These are phyloP conservation scores for Petrosia ficiformis DNA, from an alignment of 37 sponge, comb jelly and placozoan species.

Conservation along the genomic window DNA sequence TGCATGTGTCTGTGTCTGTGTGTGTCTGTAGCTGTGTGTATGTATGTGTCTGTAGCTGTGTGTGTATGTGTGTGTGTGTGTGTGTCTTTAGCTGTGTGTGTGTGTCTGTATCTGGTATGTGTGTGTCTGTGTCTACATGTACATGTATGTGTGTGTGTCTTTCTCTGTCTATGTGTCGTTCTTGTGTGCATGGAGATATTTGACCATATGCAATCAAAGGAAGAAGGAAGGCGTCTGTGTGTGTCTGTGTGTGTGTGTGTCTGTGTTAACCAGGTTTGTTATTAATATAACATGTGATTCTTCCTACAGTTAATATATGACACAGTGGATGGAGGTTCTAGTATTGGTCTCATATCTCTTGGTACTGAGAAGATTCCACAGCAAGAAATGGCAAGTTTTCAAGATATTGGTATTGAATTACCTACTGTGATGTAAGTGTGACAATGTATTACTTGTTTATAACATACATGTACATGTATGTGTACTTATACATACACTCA, in stretches of 20 bases:
- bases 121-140: too few relatives aligned
- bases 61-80: not conserved
- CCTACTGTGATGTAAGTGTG: slow-evolving; percentile 52
- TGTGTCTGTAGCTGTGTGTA: not conserved
- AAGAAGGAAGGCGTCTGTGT: not conserved
- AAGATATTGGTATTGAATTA: slow-evolving; percentile 44
- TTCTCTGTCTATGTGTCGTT: not conserved
- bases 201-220: not conserved
- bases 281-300: not conserved
- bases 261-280: not conserved
- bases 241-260: not conserved
- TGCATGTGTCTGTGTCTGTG: not conserved
- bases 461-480: too few relatives aligned
- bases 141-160: not conserved
- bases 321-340: slow-evolving; percentile 50
- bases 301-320: slow-evolving; percentile 61
- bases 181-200: not conserved
- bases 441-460: not conserved
- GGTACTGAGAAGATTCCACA: slow-evolving; percentile 49
- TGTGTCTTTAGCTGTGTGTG: not conserved
- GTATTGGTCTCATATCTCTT: slow-evolving; percentile 56
- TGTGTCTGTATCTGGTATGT: too few relatives aligned
- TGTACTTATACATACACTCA: too few relatives aligned
- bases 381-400: slow-evolving; percentile 31
- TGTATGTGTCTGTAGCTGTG: not conserved